Percentiles rank a stretch among this genome's conserved stretches.
These are phyloP conservation scores for Cherax quadricarinatus DNA, from an alignment of 1,140 invertebrate species.

Conservation along the genomic window DNA sequence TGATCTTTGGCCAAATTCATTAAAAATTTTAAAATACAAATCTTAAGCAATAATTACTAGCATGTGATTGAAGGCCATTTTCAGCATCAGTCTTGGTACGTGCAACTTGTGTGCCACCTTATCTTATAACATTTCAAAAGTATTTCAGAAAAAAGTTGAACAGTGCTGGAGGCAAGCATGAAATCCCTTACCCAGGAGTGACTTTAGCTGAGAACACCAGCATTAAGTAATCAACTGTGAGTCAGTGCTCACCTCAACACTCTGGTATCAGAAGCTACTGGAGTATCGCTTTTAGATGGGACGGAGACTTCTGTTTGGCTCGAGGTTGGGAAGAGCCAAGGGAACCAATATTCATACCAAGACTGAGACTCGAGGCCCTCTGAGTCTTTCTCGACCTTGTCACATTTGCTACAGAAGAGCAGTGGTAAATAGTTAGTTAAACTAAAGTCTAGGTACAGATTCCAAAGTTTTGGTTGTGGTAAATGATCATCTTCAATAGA, in stretches of 20 bases:
- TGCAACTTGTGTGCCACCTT: constrained; percentile 16
- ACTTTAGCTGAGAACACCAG: constrained; percentile 14
- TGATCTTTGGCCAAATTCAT: background rate
- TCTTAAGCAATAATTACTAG: background rate
- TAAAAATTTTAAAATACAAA: background rate
- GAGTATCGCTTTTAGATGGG: constrained; percentile 53
- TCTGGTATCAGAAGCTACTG: constrained; percentile 40
- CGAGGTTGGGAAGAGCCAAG: constrained; percentile 75
- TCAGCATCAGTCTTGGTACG: constrained; percentile 60
- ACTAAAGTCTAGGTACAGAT: background rate
- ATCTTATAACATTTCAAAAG: background rate
- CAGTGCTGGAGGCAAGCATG: constrained; percentile 21
- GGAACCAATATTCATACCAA: constrained; percentile 72
- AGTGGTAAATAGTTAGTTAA: constrained; percentile 26
- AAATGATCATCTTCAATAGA: background rate
- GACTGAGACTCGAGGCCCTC: constrained; percentile 58
- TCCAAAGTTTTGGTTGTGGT: background rate
- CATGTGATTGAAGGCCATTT: background rate
- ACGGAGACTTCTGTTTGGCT: constrained; percentile 82
- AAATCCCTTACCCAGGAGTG: background rate
- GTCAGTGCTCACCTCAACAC: constrained; percentile 59
- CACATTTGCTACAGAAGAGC: constrained; percentile 41
- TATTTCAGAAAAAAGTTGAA: background rate
- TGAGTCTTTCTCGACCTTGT: constrained; percentile 8
- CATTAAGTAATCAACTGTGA: constrained; percentile 32